Conservation (phyloP, 1,140 invertebrate genomes). For the Bilobella aurantiaca region DNA sequence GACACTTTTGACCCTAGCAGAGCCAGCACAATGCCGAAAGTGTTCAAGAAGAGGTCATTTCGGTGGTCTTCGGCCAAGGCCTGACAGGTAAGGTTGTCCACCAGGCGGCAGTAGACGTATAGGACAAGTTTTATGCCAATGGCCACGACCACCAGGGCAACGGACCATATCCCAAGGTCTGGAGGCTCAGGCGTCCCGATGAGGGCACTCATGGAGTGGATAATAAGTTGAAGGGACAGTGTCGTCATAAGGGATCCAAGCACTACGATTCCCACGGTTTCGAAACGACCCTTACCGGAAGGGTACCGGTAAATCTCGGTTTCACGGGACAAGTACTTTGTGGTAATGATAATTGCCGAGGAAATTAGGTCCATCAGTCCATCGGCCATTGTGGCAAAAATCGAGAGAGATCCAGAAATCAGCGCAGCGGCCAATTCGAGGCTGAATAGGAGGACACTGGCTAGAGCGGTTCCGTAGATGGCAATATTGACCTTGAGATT, state of each 20-base stretch:
- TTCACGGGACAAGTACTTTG: not conserved
- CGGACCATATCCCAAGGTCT: not conserved
- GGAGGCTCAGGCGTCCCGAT: not conserved
- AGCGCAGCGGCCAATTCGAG: slow-evolving; percentile 5
- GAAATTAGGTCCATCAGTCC: slow-evolving; percentile 5
- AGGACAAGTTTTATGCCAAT: not conserved
- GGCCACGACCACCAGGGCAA: not conserved
- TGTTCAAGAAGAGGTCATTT: slow-evolving; percentile 7
- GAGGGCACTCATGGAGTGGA: not conserved
- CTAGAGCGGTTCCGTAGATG: slow-evolving; percentile 1
- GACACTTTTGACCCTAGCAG: not conserved
- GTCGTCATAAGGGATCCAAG: slow-evolving; percentile 10
- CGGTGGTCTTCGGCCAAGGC: slow-evolving; percentile 6
- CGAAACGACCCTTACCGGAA: slow-evolving; percentile 2
- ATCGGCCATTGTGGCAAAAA: slow-evolving; percentile 10
- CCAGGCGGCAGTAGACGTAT: slow-evolving; percentile 7
- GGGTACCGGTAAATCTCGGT: slow-evolving; percentile 6
- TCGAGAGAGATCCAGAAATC: slow-evolving; percentile 1
- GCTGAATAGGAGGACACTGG: not conserved
- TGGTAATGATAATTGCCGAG: not conserved
- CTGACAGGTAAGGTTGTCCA: not conserved
- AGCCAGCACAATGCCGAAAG: not conserved
- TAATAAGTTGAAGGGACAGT: slow-evolving; percentile 4
- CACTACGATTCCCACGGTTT: slow-evolving; percentile 8
- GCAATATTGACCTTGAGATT: slow-evolving; percentile 8